Evolutionary conservation across 2,888 invertebrate genomes (phyloP).

Genomic region (Camptogramma bilineatum): DNA sequence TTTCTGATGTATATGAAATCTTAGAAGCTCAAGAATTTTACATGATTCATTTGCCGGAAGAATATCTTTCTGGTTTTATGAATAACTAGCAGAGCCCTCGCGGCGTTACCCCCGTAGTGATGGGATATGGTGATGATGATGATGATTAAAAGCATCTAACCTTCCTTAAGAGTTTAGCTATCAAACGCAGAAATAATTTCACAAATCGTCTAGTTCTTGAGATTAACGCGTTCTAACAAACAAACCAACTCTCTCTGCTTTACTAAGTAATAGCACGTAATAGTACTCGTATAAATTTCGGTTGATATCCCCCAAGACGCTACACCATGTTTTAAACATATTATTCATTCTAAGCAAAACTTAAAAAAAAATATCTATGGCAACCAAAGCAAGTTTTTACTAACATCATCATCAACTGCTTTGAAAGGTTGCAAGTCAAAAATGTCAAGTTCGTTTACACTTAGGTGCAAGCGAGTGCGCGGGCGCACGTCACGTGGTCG

Average conservation of each 20-base stretch:
- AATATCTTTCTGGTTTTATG: slow-evolving; percentile 21
- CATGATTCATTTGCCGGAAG: slow-evolving; percentile 25
- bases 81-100: too few species aligned
- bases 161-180: too few species aligned
- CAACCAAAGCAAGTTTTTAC: neutral
- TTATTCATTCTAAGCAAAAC: too few species aligned
- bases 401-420: neutral
- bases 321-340: neutral
- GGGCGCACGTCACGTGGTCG: slow-evolving; percentile 75
- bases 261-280: too few species aligned
- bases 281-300: too few species aligned
- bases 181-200: too few species aligned
- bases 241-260: too few species aligned
- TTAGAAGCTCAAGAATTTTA: slow-evolving; percentile 29
- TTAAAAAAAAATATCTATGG: neutral
- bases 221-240: too few species aligned
- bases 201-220: too few species aligned
- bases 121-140: too few species aligned
- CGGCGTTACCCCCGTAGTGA: too few species aligned
- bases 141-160: too few species aligned
- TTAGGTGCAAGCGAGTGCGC: slow-evolving; percentile 51
- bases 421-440: slow-evolving; percentile 14
- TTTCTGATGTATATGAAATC: slow-evolving; percentile 34
- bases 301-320: slow-evolving; percentile 1
- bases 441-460: slow-evolving; percentile 43